Base-by-base conservation (phyloP, 2,888 invertebrate species). In the Timandra comae region DNA sequence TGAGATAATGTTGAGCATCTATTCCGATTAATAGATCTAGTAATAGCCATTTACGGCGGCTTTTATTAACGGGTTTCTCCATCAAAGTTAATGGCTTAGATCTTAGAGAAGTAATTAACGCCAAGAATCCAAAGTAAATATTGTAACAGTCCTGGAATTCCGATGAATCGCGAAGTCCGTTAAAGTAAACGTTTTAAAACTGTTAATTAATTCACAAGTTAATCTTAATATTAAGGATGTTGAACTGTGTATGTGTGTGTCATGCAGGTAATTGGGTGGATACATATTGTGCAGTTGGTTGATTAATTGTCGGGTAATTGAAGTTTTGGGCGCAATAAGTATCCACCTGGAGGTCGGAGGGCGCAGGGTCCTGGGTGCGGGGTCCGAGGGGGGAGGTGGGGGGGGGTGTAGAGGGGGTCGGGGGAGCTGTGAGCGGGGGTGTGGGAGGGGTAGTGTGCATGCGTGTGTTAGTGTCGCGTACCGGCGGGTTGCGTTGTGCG, bases 401-500 rank as follows among this genome's bases (percentile, higher is more conserved):
- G 36, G 39, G 27, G 35, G 31, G 27, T 36, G 25, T 28, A 29
- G 32, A 28, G 36, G 35, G 21, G 42, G 29, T 33, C 29, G 34
- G 32, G 27, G 41, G 31, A 29, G 31, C 12, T 35, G 35, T 35
- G 28, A 42, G 30, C 41, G 31, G 21, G 38, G 30, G 12, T 29
- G 32, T 27, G 30, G 28, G 46, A 45, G 29, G 35, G 33, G 33
- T 45, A 46, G 37, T 48, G 56, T 58, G 59, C 70, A 69, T 76
- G 77, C 68, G 68, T 70, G 65, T 72, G 69, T 64, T 57, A 44
- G 67, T 73, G 62, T 64, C 78, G 79, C 80, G 81, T 82, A 82
- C 82, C 81, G 80, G 75, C 76, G 79, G 77, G 76, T 71, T 69
- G 65, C 69, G 63, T 58, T 63, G 71, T 71, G 77, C 71, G 73